Conservation (phyloP, 2,797 vertebrate genomes). For the Sebastes aleutianus region DNA sequence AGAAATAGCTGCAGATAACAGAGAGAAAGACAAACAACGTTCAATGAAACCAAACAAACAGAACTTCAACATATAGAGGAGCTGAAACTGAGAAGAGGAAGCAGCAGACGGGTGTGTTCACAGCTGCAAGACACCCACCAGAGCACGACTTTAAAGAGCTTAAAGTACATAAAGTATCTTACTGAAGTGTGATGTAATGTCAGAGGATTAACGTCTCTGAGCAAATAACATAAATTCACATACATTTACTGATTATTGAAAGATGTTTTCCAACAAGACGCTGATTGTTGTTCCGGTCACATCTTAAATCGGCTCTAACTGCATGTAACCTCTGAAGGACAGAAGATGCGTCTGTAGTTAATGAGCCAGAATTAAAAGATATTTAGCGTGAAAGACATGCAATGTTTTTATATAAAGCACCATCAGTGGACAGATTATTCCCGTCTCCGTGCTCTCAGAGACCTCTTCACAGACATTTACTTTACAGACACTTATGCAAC, state of each 20-base stretch:
- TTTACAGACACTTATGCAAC: background rate
- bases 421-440: background rate
- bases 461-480: background rate
- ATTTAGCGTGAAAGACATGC: accelerated
- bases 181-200: background rate
- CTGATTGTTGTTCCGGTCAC: background rate
- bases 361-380: background rate
- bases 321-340: background rate
- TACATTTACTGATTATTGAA: background rate
- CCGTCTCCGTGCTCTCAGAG: background rate
- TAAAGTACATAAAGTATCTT: background rate
- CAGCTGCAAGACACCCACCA: conserved; percentile 13
- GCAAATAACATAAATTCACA: background rate
- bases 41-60: conserved; percentile 8
- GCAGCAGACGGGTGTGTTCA: background rate
- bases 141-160: background rate
- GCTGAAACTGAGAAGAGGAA: background rate
- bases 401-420: accelerated
- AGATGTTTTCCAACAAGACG: background rate
- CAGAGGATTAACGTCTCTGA: background rate
- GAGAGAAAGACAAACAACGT: background rate
- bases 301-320: accelerated
- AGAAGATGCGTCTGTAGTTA: background rate
- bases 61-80: background rate
- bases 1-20: background rate